Evolutionary conservation across 1,140 invertebrate species (phyloP), one percentile per base, ranked within the genome.

Genomic region (Brachionus plicatilis): DNA sequence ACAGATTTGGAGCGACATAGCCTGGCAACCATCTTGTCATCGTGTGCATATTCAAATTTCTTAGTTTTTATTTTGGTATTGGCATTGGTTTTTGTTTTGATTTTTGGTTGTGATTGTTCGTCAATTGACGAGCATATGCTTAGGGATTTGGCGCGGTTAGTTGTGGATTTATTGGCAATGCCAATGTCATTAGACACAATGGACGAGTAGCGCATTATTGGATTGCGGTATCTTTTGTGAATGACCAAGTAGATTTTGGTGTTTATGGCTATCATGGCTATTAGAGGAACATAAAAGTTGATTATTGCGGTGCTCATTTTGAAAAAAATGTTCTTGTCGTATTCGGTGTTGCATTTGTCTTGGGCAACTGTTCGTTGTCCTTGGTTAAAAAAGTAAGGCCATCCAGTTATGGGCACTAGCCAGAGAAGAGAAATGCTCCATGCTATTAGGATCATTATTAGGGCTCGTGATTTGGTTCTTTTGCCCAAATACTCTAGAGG

Each of bases 401-500:
- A 92, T 11, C 89, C 89, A 9, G 91, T 88, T 84, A 92, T 91
- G 5, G 91, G 87, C 14, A 91, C 88, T 37, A 90, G 86, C 91
- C 91, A 92, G 11, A 91, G 85, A 8, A 88, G 88, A 0, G 91
- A 91, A 2, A 90, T 86, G 33, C 89, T 85, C 91, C 91, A 92
- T 2, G 91, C 91, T 6, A 90, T 24, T 24, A 84, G 6, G 68
- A 92, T 92, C 88, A 91, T 91, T 12, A 90, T 86, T 45, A 83
- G n/a, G 12, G 83, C 83, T 3, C 83, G 17, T 12, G 37, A 33
- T 84, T 92, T 91, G 4, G 92, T 93, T 82, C 92, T 86, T 86
- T 91, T 90, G 14, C 91, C 88, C 17, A 93, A 88, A 87, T 93
- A 93, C 78, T 91, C 90, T 1, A 93, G 86, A 29, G 92, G 92